Base-by-base conservation (phyloP, 1,140 invertebrate species). In the Epicauta chinensis region DNA sequence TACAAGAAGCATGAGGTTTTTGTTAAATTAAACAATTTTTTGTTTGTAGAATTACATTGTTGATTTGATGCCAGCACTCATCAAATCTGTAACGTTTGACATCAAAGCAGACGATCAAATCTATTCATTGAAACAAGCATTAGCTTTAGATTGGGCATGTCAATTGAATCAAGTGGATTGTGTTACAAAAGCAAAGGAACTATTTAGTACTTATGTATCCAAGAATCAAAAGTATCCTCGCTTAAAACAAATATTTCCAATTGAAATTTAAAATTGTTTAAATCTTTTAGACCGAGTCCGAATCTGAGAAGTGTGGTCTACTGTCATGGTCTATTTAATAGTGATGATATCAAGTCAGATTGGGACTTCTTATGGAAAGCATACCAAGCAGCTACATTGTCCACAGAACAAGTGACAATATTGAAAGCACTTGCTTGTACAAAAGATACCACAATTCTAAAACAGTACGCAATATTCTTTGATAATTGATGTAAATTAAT, bases 241-340 rank as follows among this genome's bases (percentile, higher is more conserved):
- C n/a, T 13, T 38, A 5, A 16, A 16, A 38, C 4, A 16, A 38
- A 5, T 5, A 16, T 38, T 5, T 5, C 6, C 6, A 72, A 72
- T 14, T 14, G 75, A 75, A 49, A 77, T 82, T 6, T 82, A 81
- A 16, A 29, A 12, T 13, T 2, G 6, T 5, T 29, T 16, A 3
- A 40, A 13, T 17, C 7, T 64, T 67, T 39, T 43, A 77, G 75
- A 16, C 63, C 79, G 13, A 71, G 73, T 16, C 68, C 74, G 16
- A 80, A 82, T 55, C 70, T 80, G 58, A 75, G 77, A 23, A 72
- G 73, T 14, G 75, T 75, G 50, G 77, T 82, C 5, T 82, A 81
- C 64, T 82, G 80, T 60, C 69, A 65, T 32, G 76, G 71, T 23
- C 60, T 81, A 3, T 66, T 73, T 16, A 61, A 74, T n/a, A 32